phyloP scores from a whole-genome alignment of 2,113 vertebrate genomes.

The Riparia riparia region DNA sequence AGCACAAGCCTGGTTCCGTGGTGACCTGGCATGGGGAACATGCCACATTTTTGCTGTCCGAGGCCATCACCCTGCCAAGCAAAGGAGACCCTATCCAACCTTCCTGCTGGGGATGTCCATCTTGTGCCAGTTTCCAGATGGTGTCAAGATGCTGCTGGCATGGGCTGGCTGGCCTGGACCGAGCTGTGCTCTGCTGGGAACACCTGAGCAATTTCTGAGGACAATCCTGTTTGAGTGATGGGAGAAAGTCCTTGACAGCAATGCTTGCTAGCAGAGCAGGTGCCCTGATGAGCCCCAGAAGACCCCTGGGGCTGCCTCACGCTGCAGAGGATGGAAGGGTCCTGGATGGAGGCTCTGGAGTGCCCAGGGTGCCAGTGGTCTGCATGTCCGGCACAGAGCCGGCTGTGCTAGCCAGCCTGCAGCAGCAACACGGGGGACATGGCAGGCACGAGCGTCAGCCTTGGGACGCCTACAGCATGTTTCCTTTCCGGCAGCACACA shows the following conservation, averaged over 20 bases:
- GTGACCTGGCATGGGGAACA: not conserved
- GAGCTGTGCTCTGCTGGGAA: not conserved
- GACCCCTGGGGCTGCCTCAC: fast-evolving
- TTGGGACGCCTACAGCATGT: not conserved
- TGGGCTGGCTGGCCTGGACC: not conserved
- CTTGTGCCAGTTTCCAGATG: not conserved
- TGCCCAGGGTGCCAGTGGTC: not conserved
- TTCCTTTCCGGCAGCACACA: constrained; percentile 52
- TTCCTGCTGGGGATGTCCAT: fast-evolving
- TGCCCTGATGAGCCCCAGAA: not conserved
- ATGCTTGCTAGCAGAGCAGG: not conserved
- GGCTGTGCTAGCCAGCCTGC: not conserved
- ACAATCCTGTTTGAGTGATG: not conserved
- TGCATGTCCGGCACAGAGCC: fast-evolving
- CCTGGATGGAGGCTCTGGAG: not conserved
- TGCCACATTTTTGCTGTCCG: not conserved
- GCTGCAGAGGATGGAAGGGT: fast-evolving
- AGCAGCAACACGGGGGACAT: not conserved
- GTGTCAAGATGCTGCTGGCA: not conserved
- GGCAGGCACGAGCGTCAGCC: not conserved
- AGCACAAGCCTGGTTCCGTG: not conserved
- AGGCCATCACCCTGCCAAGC: not conserved
- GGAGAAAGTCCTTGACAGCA: fast-evolving
- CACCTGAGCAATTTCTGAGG: not conserved
- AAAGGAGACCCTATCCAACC: not conserved